phyloP scores from a whole-genome alignment of 2,797 vertebrate genomes.

The Lagodon rhomboides region DNA sequence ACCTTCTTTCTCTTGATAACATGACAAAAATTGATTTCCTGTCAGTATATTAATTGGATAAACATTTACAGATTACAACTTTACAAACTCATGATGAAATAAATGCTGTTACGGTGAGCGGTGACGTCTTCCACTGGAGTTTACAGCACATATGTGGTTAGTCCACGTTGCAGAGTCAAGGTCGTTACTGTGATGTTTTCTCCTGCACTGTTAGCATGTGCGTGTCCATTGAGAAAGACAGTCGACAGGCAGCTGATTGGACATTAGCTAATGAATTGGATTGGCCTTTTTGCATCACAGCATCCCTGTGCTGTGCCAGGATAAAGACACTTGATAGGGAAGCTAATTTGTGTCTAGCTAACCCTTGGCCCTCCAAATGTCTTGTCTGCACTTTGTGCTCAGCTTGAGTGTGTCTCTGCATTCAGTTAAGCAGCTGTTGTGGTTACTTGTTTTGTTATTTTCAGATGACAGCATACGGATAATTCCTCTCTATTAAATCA shows the following conservation, averaged over 20 bases:
- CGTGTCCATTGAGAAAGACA: slow-evolving; percentile 24
- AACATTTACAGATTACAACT: neutral
- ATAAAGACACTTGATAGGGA: neutral
- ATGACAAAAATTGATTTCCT: neutral
- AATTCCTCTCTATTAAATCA: neutral
- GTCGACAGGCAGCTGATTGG: slow-evolving; percentile 46
- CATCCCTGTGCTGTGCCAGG: neutral
- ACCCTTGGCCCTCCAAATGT: neutral
- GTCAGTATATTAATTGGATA: neutral
- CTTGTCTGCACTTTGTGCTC: neutral
- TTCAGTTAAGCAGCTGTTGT: neutral
- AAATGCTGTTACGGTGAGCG: no score
- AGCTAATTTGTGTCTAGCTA: neutral
- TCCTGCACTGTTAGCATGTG: slow-evolving; percentile 8
- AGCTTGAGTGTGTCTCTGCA: neutral
- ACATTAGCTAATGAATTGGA: slow-evolving; percentile 54
- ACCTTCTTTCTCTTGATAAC: no score
- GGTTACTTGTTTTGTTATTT: neutral
- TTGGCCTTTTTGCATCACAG: slow-evolving; percentile 8
- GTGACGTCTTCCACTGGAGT: no score
- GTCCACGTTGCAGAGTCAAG: neutral
- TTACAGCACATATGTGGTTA: neutral
- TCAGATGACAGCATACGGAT: neutral
- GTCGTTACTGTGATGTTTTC: slow-evolving; percentile 14
- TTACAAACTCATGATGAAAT: no score